Evolutionary conservation across 2,888 invertebrate genomes (phyloP), one percentile per base, ranked within the genome.

Genomic region (Gerosis bhagava): DNA sequence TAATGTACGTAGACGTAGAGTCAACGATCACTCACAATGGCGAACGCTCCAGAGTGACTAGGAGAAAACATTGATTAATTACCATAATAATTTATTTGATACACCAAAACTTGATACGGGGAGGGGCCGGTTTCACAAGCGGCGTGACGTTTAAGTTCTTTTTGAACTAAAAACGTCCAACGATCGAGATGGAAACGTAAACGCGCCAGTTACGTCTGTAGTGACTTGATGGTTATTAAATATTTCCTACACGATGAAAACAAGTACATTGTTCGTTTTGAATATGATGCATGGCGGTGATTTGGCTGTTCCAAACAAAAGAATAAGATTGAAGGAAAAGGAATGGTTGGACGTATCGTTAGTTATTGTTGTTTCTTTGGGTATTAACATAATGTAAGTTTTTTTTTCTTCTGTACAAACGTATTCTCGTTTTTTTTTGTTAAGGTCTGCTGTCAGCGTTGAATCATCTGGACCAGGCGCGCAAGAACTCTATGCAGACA

Each of bases 401-500:
- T 67, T 21, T 34, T 34, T 67, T 66, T 67, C 69, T 71, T 66
- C 57, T 67, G 60, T 63, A 63, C 62, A 45, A 54, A 61, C 53
- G 40, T 51, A 51, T 63, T 63, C 56, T 52, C 50, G 49, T 65
- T 71, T 71, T 65, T 71, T 71, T 63, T 72, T 62, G 64, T 73
- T 13, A 63, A 90, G 89, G 91, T 65, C 67, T 89, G 49, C 70
- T 90, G 53, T 87, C 82, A 43, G 90, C 79, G 43, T 77, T 80
- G 76, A 90, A 78, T 66, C 90, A 80, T 67, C 79, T 81, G 71
- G 91, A 82, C 57, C 87, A 87, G 51, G 82, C 88, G 15, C 72
- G 91, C 49, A 81, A 92, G 68, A 90, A 89, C 63, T 91, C 91
- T 56, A 76, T 92, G 46, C 91, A 93, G 59, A 91, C 92, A n/a